Conservation (phyloP, 2,113 vertebrate species). For the Trogon surrucura region DNA sequence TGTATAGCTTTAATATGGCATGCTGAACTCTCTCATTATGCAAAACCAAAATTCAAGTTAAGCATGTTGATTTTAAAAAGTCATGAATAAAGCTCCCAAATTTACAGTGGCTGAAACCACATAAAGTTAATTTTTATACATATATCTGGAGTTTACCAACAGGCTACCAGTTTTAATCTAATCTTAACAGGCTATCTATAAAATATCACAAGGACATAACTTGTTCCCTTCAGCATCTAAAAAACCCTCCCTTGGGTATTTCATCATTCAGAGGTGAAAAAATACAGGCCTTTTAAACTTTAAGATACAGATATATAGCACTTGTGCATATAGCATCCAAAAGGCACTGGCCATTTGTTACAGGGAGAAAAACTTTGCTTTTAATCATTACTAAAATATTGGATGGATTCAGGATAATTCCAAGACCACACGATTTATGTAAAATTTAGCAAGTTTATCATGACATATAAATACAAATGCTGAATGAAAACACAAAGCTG, state of each 20-base stretch:
- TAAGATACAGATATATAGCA: not conserved
- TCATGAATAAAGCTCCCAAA: not conserved
- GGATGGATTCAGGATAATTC: not conserved
- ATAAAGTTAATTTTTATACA: not conserved
- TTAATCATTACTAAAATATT: not conserved
- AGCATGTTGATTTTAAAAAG: not conserved
- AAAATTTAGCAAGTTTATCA: not conserved
- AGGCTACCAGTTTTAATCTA: not conserved
- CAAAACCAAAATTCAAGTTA: not conserved
- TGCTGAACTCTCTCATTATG: not conserved
- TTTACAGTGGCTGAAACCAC: not conserved
- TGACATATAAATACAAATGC: not conserved
- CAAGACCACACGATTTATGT: not conserved
- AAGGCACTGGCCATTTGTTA: not conserved
- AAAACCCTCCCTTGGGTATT: not conserved
- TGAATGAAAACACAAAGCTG: not conserved
- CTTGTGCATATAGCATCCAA: not conserved
- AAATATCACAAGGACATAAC: not conserved
- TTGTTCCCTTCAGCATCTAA: not conserved
- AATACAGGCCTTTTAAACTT: not conserved
- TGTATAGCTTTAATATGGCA: not conserved
- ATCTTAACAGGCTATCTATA: not conserved
- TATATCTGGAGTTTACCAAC: not conserved
- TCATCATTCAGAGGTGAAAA: not conserved
- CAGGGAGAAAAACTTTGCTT: not conserved